phyloP scores from a whole-genome alignment of 2,888 invertebrate species.

The Hydroisotoma schaefferi region DNA sequence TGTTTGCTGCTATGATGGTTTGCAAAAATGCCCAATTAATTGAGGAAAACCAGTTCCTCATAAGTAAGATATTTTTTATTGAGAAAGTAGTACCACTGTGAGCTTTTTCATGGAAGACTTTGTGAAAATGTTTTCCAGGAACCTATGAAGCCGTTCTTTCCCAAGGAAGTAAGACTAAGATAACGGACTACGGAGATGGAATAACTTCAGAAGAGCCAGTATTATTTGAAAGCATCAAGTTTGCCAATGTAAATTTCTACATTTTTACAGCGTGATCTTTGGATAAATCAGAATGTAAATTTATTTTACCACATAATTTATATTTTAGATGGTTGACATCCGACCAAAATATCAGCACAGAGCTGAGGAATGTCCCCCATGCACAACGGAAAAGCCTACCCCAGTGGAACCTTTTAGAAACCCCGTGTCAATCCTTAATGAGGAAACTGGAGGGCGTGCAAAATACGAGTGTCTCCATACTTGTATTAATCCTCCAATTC shows the following conservation, averaged over 20 bases:
- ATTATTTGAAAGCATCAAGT: too few relatives aligned
- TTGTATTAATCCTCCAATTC: conserved; percentile 22
- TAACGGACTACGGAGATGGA: too few relatives aligned
- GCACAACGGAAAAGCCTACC: conserved; percentile 16
- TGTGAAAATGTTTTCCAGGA: too few relatives aligned
- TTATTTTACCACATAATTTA: neutral
- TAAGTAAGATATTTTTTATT: too few relatives aligned
- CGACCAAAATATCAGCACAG: neutral
- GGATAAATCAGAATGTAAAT: neutral
- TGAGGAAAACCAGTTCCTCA: neutral
- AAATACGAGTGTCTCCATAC: conserved; percentile 4
- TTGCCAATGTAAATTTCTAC: too few relatives aligned
- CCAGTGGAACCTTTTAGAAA: conserved; percentile 19
- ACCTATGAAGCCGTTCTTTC: too few relatives aligned
- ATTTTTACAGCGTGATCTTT: too few relatives aligned
- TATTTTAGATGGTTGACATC: conserved; percentile 2
- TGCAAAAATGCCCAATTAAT: neutral
- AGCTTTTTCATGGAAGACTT: too few relatives aligned
- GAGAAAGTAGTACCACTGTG: too few relatives aligned
- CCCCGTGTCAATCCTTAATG: conserved; percentile 22
- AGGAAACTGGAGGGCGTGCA: conserved; percentile 15
- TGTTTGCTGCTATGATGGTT: neutral
- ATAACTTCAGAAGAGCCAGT: too few relatives aligned
- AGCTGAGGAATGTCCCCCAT: conserved; percentile 28
- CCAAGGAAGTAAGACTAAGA: too few relatives aligned